These are phyloP conservation scores for Cryptus armator DNA, from an alignment of 2,888 invertebrate species.

Conservation along the genomic window DNA sequence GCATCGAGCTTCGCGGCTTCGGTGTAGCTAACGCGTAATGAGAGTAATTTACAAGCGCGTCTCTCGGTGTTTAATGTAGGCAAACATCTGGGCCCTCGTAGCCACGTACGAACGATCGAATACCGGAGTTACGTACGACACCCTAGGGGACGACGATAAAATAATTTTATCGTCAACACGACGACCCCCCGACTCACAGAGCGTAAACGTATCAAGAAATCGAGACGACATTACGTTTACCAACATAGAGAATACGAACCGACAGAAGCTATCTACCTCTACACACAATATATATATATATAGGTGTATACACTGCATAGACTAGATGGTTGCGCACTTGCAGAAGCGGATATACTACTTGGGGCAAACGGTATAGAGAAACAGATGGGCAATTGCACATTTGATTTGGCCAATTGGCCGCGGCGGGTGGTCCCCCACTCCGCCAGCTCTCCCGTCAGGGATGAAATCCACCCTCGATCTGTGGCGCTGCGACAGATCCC, in stretches of 20 bases:
- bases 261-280: not conserved
- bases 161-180: constrained; percentile 63
- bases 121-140: constrained; percentile 43
- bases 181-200: constrained; percentile 29
- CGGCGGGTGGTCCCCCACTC: constrained; percentile 73
- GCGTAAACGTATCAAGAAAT: constrained; percentile 40
- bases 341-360: constrained; percentile 43
- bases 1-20: not conserved
- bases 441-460: constrained; percentile 32
- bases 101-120: constrained; percentile 31
- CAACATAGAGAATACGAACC: constrained; percentile 29
- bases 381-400: constrained; percentile 75
- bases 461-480: constrained; percentile 66
- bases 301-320: constrained; percentile 36
- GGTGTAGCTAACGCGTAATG: constrained; percentile 23
- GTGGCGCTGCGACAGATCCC: constrained; percentile 50
- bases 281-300: constrained; percentile 13
- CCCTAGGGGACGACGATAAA: constrained; percentile 58
- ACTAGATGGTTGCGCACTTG: constrained; percentile 51
- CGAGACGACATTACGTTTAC: constrained; percentile 15
- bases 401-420: constrained; percentile 77
- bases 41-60: constrained; percentile 58
- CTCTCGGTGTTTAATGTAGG: constrained; percentile 44
- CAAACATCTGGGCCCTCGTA: constrained; percentile 54
- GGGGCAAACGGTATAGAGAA: constrained; percentile 49